A percentile compares a stretch with the other conserved stretches of the same genome.
Evolutionary conservation across 2,113 vertebrate genomes (phyloP).

Genomic region (Onychorhynchus coronatus): DNA sequence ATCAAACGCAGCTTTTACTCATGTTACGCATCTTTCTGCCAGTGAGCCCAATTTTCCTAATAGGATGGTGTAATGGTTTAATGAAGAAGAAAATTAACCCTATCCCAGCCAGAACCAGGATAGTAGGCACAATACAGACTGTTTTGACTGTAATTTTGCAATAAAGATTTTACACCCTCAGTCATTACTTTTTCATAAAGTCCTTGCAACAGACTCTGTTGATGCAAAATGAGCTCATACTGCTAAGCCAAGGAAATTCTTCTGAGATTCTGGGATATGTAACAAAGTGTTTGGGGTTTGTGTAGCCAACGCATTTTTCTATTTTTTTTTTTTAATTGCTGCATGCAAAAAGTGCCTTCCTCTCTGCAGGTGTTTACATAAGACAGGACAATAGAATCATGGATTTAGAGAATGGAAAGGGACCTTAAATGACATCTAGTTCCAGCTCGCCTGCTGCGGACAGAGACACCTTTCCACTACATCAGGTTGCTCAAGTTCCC

Average conservation of each 20-base stretch:
- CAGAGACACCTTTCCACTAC: background rate
- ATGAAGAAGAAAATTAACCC: background rate
- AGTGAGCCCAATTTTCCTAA: background rate
- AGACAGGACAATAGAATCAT: background rate
- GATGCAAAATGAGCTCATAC: background rate
- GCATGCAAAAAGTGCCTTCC: background rate
- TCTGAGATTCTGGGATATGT: background rate
- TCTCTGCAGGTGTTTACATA: background rate
- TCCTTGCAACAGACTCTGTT: background rate
- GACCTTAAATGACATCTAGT: background rate
- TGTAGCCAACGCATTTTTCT: background rate
- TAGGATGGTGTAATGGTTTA: fast-evolving
- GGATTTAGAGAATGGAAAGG: background rate
- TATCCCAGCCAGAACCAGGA: background rate
- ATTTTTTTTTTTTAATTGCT: background rate
- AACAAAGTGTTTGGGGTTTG: background rate
- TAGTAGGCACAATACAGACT: fast-evolving
- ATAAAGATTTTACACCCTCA: background rate
- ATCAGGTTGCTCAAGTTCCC: background rate
- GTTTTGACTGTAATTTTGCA: background rate
- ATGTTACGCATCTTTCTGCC: background rate
- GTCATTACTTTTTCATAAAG: background rate
- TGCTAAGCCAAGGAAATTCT: background rate
- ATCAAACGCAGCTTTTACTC: fast-evolving
- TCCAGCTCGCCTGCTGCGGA: background rate